Evolutionary conservation across 1,140 invertebrate genomes (phyloP).

Genomic region (Popillia japonica): DNA sequence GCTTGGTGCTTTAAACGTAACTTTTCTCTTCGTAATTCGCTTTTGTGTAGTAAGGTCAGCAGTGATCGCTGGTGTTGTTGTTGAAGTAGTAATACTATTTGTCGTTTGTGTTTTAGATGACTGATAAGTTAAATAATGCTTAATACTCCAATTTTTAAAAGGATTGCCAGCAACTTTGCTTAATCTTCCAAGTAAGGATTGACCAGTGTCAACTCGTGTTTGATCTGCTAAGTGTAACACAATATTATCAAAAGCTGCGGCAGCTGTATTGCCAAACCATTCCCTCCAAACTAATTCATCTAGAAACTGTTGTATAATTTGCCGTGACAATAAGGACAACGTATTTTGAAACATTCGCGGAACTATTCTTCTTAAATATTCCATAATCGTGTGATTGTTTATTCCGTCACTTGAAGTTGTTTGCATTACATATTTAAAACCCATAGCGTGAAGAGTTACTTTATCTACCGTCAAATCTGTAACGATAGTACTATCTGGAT

Average conservation of each 20-base stretch:
- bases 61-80: constrained; percentile 14
- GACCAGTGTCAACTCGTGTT: constrained; percentile 69
- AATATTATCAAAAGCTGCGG: constrained; percentile 83
- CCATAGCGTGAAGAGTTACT: constrained; percentile 75
- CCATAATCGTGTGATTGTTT: constrained; percentile 84
- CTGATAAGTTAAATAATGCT: constrained; percentile 32
- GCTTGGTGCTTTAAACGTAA: constrained; percentile 21
- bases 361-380: constrained; percentile 83
- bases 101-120: constrained; percentile 41
- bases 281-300: constrained; percentile 79
- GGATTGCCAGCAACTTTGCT: constrained; percentile 76
- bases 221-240: constrained; percentile 80
- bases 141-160: constrained; percentile 76
- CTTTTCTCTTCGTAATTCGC: constrained; percentile 44
- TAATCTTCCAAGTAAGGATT: constrained; percentile 58
- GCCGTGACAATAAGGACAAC: constrained; percentile 79
- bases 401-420: constrained; percentile 70
- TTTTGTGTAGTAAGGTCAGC: constrained; percentile 26
- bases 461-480: constrained; percentile 87
- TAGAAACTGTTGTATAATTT: constrained; percentile 88
- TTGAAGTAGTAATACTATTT: constrained; percentile 36
- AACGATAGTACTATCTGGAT: constrained; percentile 77
- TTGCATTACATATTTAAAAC: constrained; percentile 78
- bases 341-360: constrained; percentile 92
- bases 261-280: constrained; percentile 76